Evolutionary conservation across 2,888 invertebrate genomes (phyloP).

Genomic region (Scaptomyza flava): DNA sequence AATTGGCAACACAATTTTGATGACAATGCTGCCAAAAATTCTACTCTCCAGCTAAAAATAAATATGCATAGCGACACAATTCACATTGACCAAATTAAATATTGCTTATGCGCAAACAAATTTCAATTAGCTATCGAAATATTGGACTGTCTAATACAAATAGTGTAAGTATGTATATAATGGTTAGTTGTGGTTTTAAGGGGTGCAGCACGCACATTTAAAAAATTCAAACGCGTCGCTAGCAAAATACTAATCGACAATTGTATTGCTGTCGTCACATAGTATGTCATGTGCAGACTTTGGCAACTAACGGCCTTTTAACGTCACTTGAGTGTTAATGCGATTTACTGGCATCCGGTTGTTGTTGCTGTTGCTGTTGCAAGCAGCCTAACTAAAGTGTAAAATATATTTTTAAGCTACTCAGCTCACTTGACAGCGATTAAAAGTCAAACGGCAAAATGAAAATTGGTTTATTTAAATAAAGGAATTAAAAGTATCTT

Average conservation of each 20-base stretch:
- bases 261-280: slow-evolving; percentile 53
- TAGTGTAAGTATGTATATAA: slow-evolving; percentile 8
- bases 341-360: slow-evolving; percentile 61
- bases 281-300: slow-evolving; percentile 52
- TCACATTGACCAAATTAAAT: slow-evolving; percentile 11
- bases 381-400: neutral
- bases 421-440: neutral
- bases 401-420: neutral
- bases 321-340: slow-evolving; percentile 48
- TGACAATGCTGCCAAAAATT: neutral
- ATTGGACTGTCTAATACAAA: neutral
- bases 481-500: too few species aligned
- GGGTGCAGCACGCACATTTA: slow-evolving; percentile 41
- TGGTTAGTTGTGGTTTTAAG: slow-evolving; percentile 8
- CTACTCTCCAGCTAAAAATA: neutral
- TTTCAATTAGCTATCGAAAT: slow-evolving; percentile 26
- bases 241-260: slow-evolving; percentile 37
- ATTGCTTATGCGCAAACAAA: slow-evolving; percentile 1
- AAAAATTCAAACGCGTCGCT: slow-evolving; percentile 33
- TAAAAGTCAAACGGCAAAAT: neutral
- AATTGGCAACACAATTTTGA: slow-evolving; percentile 11
- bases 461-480: neutral
- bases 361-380: neutral
- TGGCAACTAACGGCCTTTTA: slow-evolving; percentile 44
- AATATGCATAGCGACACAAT: neutral